phyloP scores from a whole-genome alignment of 2,113 vertebrate genomes.

The Elephantulus edwardii region DNA sequence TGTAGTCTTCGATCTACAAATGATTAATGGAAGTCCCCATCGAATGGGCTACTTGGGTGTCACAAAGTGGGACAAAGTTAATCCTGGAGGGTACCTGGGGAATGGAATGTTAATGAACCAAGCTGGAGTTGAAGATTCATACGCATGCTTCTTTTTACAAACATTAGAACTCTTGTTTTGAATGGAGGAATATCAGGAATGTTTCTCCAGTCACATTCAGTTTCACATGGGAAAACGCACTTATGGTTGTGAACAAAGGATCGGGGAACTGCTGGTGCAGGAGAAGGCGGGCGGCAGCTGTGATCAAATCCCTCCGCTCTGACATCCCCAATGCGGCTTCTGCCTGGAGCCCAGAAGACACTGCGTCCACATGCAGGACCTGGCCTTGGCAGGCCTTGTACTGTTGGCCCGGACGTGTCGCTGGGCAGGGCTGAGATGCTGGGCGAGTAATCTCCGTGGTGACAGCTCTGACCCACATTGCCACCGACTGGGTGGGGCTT shows the following conservation, averaged over 20 bases:
- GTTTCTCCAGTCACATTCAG: background rate
- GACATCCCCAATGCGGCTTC: background rate
- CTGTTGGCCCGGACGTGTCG: no score
- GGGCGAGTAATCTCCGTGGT: no score
- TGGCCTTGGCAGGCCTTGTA: no score
- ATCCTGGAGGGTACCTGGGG: background rate
- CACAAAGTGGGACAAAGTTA: background rate
- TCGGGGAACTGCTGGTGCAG: background rate
- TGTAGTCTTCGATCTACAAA: no score
- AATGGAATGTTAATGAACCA: background rate
- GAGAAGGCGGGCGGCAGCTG: background rate
- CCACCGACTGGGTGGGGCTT: no score
- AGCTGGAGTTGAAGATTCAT: background rate
- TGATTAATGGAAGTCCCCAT: background rate
- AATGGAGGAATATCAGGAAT: background rate
- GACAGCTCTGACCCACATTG: no score
- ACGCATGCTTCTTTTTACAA: background rate
- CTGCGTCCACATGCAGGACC: background rate
- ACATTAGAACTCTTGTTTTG: background rate
- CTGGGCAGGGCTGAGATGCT: no score
- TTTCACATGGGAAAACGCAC: background rate
- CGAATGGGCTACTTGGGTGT: background rate
- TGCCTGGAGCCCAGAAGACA: no score
- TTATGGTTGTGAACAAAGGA: background rate
- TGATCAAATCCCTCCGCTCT: background rate